Evolutionary conservation across 1,140 invertebrate species (phyloP).

Genomic region (Eciton burchellii): DNA sequence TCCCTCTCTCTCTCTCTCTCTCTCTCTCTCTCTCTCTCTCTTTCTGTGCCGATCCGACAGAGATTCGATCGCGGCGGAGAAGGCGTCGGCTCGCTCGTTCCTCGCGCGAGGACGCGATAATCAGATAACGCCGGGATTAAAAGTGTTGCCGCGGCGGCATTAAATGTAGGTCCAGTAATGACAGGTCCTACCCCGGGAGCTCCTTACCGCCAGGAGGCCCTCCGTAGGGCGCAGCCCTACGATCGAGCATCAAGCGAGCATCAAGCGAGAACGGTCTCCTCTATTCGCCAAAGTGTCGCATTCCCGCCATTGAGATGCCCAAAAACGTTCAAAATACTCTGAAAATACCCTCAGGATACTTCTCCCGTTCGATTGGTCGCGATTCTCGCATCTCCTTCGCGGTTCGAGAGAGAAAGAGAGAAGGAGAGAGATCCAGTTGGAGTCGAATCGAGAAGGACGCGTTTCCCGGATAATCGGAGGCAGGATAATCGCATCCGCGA

Average conservation of each 20-base stretch:
- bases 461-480: background rate
- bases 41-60: conserved; percentile 30
- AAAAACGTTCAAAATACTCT: too few species aligned
- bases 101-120: conserved; percentile 69
- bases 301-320: background rate
- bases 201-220: conserved; percentile 39
- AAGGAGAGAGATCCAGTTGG: too few species aligned
- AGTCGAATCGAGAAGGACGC: too few species aligned
- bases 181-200: conserved; percentile 69
- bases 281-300: background rate
- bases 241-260: background rate
- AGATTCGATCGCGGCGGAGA: conserved; percentile 59
- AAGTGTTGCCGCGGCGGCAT: conserved; percentile 70
- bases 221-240: conserved; percentile 1
- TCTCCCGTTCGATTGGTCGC: too few species aligned
- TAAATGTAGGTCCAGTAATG: conserved; percentile 80
- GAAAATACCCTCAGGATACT: too few species aligned
- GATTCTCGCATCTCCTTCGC: too few species aligned
- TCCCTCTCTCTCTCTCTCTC: background rate
- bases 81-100: conserved; percentile 51
- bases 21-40: too few species aligned
- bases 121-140: conserved; percentile 77
- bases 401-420: too few species aligned
- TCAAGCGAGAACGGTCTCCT: background rate
- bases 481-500: conserved; percentile 23